Conservation (phyloP, 2,797 vertebrate genomes). For the Sebastes flavidus region DNA sequence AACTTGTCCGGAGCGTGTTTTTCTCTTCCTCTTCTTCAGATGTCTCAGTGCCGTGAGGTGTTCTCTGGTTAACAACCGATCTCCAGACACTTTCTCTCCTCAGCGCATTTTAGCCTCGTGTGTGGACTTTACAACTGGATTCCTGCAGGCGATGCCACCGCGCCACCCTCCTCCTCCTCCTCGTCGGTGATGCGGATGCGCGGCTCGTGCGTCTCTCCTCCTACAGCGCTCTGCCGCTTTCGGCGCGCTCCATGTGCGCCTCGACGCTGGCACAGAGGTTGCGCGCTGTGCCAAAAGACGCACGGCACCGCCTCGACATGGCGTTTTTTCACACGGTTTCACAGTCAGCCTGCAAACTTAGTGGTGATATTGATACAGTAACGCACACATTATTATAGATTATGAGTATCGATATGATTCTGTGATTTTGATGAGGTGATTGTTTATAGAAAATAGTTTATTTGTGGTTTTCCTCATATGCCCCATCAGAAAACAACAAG, state of each 20-base stretch:
- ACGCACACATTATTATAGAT: background rate
- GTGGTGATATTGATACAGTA: background rate
- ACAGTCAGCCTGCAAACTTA: background rate
- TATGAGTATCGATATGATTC: background rate
- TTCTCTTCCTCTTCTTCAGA: background rate
- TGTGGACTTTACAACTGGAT: constrained; percentile 64
- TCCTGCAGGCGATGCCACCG: constrained; percentile 65
- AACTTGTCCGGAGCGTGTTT: constrained; percentile 51
- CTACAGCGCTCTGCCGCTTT: constrained; percentile 32
- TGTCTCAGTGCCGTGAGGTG: background rate
- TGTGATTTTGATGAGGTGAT: background rate
- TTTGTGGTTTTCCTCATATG: background rate
- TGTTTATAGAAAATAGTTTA: background rate
- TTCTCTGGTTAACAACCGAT: constrained; percentile 35
- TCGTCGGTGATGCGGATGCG: constrained; percentile 48
- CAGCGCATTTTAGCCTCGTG: constrained; percentile 69
- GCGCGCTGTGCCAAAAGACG: constrained; percentile 52
- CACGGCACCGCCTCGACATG: constrained; percentile 41
- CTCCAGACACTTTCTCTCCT: constrained; percentile 29
- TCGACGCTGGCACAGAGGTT: constrained; percentile 43
- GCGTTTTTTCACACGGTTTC: background rate
- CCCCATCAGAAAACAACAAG: background rate
- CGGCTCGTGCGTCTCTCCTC: constrained; percentile 47
- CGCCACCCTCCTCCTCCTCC: constrained; percentile 32
- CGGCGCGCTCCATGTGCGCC: constrained; percentile 12